A percentile compares a stretch with the other conserved stretches of the same genome.
phyloP scores from a whole-genome alignment of 2,113 vertebrate species.

The Oxygymnocypris stewartii region DNA sequence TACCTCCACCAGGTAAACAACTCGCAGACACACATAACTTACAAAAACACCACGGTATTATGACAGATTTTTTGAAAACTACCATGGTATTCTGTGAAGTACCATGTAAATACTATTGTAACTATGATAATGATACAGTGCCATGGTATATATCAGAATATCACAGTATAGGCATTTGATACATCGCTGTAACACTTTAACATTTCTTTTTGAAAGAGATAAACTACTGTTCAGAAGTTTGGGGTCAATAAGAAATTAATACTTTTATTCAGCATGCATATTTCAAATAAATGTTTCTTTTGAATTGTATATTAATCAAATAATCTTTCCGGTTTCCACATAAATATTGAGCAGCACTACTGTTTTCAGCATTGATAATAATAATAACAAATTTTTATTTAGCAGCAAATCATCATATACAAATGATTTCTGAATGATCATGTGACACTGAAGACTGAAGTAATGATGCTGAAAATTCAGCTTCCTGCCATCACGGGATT shows the following conservation, averaged over 20 bases:
- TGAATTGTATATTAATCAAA: background rate
- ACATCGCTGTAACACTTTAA: too few species aligned
- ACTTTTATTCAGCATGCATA: background rate
- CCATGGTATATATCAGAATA: background rate
- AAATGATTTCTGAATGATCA: background rate
- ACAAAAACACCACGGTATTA: background rate
- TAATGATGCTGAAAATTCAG: background rate
- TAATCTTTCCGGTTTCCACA: background rate
- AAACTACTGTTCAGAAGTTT: background rate
- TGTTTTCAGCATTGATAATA: background rate
- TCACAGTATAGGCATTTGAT: background rate
- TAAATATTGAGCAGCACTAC: background rate
- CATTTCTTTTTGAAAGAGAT: background rate
- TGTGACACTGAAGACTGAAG: background rate
- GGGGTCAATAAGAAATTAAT: background rate
- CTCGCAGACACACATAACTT: background rate
- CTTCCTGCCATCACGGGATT: background rate
- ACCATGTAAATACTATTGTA: background rate
- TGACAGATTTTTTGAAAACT: background rate
- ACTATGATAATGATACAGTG: background rate
- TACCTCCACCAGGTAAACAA: constrained; percentile 72
- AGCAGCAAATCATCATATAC: background rate
- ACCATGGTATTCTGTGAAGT: background rate
- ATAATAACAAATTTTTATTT: background rate
- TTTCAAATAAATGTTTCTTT: background rate